Conservation (phyloP, 92 coral and sea anemone genomes). For the Bergia sp. region DNA sequence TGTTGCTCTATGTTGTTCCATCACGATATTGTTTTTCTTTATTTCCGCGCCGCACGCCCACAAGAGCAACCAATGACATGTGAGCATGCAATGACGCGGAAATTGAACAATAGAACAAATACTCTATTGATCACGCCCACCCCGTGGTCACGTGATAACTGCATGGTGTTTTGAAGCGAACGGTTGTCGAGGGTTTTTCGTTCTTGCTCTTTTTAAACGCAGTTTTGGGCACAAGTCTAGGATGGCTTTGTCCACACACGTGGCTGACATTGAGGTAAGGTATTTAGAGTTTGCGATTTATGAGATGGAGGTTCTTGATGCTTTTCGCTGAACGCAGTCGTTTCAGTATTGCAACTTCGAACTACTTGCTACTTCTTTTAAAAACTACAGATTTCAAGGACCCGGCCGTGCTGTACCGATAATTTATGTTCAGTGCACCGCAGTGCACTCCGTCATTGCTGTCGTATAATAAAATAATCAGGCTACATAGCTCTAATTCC, state of each 20-base stretch:
- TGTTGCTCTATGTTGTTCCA: too few relatives aligned
- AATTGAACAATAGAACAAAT: too few relatives aligned
- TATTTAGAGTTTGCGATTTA: not conserved
- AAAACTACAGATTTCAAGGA: not conserved
- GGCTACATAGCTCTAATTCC: not conserved
- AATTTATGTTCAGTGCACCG: not conserved
- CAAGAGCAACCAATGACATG: too few relatives aligned
- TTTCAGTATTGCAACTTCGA: not conserved
- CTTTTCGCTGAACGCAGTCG: not conserved
- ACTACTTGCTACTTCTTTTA: not conserved
- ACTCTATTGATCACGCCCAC: too few relatives aligned
- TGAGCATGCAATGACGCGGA: too few relatives aligned
- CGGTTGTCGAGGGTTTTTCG: not conserved
- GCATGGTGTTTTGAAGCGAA: not conserved
- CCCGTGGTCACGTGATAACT: slow-evolving; percentile 12
- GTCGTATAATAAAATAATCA: not conserved
- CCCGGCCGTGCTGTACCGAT: not conserved
- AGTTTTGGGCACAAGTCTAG: slow-evolving; percentile 72
- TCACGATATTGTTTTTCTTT: too few relatives aligned
- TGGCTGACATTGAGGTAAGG: slow-evolving; percentile 81
- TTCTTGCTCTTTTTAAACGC: not conserved
- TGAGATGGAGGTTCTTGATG: not conserved
- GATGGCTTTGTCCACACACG: slow-evolving; percentile 87
- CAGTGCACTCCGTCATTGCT: not conserved
- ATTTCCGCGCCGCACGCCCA: too few relatives aligned